Conservation (phyloP, 1,140 invertebrate genomes). For the Macrostomum lignano region DNA sequence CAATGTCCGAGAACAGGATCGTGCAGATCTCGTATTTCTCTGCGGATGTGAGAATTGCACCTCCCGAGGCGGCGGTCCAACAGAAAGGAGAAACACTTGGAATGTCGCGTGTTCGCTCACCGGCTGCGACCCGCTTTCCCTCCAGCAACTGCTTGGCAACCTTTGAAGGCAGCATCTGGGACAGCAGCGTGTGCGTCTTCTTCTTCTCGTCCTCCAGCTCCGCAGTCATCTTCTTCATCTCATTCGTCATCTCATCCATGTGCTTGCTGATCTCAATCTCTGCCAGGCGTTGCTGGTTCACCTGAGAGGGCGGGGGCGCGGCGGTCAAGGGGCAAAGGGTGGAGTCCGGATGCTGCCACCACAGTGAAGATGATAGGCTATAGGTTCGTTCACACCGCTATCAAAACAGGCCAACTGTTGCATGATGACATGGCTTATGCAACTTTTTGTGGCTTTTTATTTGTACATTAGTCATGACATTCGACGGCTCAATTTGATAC, state of each 20-base stretch:
- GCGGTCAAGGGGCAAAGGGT: too few species aligned
- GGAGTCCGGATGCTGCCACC: too few species aligned
- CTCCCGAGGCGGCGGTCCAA: constrained; percentile 5
- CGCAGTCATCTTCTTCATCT: constrained; percentile 20
- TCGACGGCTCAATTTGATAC: too few species aligned
- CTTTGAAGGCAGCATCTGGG: too few species aligned
- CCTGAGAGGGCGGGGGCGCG: too few species aligned
- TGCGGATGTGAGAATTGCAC: constrained; percentile 9
- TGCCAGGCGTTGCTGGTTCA: constrained; percentile 24
- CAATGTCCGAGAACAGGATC: constrained; percentile 29
- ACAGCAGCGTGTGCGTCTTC: constrained; percentile 25
- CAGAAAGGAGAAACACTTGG: background rate
- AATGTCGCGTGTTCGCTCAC: too few species aligned
- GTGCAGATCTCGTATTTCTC: constrained; percentile 27
- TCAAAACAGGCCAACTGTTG: too few species aligned
- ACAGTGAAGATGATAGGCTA: too few species aligned
- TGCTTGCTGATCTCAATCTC: constrained; percentile 19
- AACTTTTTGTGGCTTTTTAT: too few species aligned
- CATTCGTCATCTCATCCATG: constrained; percentile 27
- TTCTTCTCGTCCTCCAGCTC: constrained; percentile 25
- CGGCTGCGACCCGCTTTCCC: constrained; percentile 21
- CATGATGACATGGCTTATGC: too few species aligned
- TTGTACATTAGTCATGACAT: too few species aligned
- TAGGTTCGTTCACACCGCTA: too few species aligned
- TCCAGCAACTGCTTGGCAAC: constrained; percentile 24